phyloP scores from a whole-genome alignment of 2,797 vertebrate genomes.

The Cyclura pinguis region DNA sequence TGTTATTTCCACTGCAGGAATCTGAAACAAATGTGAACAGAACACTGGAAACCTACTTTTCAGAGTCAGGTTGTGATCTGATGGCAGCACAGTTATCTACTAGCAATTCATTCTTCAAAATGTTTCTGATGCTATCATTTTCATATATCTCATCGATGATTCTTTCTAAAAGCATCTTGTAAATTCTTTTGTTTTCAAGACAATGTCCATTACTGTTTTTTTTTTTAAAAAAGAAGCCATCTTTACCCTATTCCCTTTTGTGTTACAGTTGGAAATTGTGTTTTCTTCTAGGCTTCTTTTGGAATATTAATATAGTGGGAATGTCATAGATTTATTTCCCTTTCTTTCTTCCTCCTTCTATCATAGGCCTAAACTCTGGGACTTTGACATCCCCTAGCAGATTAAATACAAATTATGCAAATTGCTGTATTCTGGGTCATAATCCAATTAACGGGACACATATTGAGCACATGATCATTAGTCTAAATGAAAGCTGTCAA shows the following conservation, averaged over 20 bases:
- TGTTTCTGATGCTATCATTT: neutral
- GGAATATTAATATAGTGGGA: conserved; percentile 55
- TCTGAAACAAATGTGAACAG: conserved; percentile 11
- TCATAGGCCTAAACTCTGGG: conserved; percentile 50
- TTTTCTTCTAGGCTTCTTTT: conserved; percentile 56
- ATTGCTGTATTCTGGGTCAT: conserved; percentile 60
- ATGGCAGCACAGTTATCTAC: conserved; percentile 3
- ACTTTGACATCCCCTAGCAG: conserved; percentile 74
- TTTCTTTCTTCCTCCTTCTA: neutral
- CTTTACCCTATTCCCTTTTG: conserved; percentile 48
- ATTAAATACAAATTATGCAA: conserved; percentile 77
- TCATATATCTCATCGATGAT: neutral
- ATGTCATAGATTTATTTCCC: conserved; percentile 40
- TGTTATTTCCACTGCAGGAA: conserved; percentile 5
- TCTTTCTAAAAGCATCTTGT: conserved; percentile 31
- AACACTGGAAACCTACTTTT: neutral
- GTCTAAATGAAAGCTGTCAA: conserved; percentile 58
- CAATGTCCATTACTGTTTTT: conserved; percentile 17
- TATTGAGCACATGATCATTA: conserved; percentile 65
- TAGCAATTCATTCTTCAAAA: neutral
- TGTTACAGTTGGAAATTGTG: conserved; percentile 60
- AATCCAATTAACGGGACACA: conserved; percentile 71
- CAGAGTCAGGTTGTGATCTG: neutral
- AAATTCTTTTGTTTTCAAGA: conserved; percentile 40
- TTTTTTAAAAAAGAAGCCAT: conserved; percentile 42